These are phyloP conservation scores for Microcaecilia unicolor DNA, from an alignment of 2,797 vertebrate species.

Conservation along the genomic window DNA sequence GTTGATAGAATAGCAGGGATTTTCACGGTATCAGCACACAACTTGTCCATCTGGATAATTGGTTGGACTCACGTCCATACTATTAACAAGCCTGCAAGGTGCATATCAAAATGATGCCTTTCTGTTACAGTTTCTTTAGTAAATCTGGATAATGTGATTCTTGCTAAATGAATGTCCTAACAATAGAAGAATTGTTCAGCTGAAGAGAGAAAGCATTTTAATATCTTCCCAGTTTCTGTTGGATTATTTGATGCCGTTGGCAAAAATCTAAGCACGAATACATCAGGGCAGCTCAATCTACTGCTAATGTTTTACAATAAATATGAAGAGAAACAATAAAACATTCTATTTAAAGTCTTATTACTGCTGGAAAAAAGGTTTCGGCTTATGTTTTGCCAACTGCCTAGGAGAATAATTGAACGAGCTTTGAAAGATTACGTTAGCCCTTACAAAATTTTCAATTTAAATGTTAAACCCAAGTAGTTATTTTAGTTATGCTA, in stretches of 20 bases:
- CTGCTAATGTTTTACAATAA: background rate
- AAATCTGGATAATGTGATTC: slow-evolving; percentile 3
- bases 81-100: slow-evolving; percentile 1
- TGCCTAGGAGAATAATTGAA: background rate
- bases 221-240: background rate
- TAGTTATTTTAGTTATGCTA: background rate
- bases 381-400: background rate
- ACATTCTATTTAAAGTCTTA: background rate
- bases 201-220: background rate
- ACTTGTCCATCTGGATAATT: slow-evolving; percentile 4
- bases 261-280: background rate
- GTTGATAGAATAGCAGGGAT: slow-evolving; percentile 6
- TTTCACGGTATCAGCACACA: slow-evolving; percentile 4
- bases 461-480: background rate
- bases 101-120: background rate
- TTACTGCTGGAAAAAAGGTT: background rate
- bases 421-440: background rate
- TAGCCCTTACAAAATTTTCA: background rate
- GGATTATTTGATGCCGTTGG: too few species aligned
- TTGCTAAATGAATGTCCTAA: slow-evolving; percentile 5
- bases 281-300: background rate
- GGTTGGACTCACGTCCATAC: background rate
- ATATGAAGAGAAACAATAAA: background rate
- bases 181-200: too few species aligned
- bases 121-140: background rate